Evolutionary conservation across 2,113 vertebrate genomes (phyloP).

Genomic region (Dunckerocampus dactyliophorus): DNA sequence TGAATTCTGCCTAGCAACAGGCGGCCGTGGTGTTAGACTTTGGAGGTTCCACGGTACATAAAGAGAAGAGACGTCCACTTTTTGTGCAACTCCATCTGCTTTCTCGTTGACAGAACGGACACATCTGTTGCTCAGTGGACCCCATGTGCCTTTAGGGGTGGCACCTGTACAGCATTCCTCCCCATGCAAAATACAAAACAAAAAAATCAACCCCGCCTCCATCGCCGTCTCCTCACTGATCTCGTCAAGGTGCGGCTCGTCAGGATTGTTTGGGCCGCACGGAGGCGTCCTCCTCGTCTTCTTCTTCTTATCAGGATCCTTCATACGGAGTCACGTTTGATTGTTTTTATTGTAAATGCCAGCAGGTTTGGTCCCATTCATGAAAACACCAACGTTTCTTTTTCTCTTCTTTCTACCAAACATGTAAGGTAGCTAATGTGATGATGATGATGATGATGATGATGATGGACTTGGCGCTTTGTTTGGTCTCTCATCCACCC

Average conservation of each 20-base stretch:
- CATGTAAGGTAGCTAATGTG: conserved; percentile 66
- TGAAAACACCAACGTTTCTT: neutral
- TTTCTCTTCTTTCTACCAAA: conserved; percentile 75
- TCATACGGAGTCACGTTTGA: neutral
- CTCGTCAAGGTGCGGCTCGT: conserved; percentile 10
- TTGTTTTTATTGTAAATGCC: conserved; percentile 3
- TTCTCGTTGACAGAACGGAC: conserved; percentile 83
- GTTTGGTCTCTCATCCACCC: conserved; percentile 37
- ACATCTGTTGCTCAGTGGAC: conserved; percentile 98
- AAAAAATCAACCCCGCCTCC: conserved; percentile 34
- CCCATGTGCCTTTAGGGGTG: conserved; percentile 98
- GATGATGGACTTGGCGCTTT: conserved; percentile 57
- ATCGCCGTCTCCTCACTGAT: conserved; percentile 41
- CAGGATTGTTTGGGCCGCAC: conserved; percentile 26
- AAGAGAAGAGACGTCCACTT: too few species aligned
- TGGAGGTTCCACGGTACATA: too few species aligned
- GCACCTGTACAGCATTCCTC: conserved; percentile 71
- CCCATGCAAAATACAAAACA: conserved; percentile 54
- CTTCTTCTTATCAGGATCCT: too few species aligned
- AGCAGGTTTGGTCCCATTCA: conserved; percentile 5
- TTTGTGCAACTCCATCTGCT: neutral
- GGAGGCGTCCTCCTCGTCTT: neutral
- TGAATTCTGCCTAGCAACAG: too few species aligned
- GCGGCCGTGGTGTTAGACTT: too few species aligned
- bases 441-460: conserved; percentile 9